phyloP scores from a whole-genome alignment of 2,888 invertebrate genomes.

The Lithodes maja region DNA sequence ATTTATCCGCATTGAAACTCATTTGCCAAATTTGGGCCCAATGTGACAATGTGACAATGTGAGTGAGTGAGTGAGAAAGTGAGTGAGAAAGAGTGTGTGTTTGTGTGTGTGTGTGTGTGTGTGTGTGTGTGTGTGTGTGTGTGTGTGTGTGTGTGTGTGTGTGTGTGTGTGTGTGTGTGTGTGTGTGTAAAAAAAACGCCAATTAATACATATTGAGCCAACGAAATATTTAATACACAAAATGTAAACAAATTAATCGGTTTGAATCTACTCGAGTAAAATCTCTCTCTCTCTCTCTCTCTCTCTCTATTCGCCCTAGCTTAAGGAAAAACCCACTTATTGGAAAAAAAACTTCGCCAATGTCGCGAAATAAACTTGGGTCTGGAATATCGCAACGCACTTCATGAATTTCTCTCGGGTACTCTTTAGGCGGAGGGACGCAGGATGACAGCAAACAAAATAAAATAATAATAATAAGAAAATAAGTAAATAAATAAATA shows the following conservation, averaged over 20 bases:
- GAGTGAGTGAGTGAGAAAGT: no score
- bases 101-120: neutral
- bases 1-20: no score
- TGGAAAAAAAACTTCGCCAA: constrained; percentile 46
- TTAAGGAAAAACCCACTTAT: constrained; percentile 38
- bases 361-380: constrained; percentile 1
- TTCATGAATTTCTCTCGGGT: constrained; percentile 20
- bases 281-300: constrained; percentile 14
- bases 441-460: no score
- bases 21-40: no score
- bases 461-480: no score
- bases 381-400: constrained; percentile 1
- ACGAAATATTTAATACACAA: no score
- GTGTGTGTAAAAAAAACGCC: neutral
- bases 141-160: neutral
- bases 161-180: constrained; percentile 2
- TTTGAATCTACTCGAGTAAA: no score
- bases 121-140: neutral
- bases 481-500: no score
- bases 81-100: no score
- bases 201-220: no score
- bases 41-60: no score
- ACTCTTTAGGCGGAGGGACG: neutral
- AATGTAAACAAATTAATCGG: no score
- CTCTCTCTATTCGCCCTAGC: neutral